phyloP scores from a whole-genome alignment of 2,797 vertebrate genomes.

The Poecilia picta region DNA sequence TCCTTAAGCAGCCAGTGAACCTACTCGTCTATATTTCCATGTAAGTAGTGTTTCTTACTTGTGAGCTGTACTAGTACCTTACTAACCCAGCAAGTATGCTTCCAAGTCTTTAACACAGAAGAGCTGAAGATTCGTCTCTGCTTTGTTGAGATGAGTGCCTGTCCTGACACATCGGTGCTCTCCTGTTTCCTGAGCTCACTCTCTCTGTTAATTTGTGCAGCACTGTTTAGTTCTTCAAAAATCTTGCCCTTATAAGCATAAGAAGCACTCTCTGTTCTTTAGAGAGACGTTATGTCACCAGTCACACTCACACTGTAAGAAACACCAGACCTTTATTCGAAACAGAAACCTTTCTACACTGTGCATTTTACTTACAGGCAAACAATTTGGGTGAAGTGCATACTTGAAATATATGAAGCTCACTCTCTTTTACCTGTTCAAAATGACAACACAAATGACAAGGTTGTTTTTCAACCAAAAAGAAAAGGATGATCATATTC shows the following conservation, averaged over 20 bases:
- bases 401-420: slow-evolving; percentile 26
- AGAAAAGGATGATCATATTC: slow-evolving; percentile 50
- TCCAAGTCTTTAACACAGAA: slow-evolving; percentile 10
- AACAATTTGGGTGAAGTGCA: slow-evolving; percentile 59
- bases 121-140: not conserved
- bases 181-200: slow-evolving; percentile 19
- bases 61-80: not conserved
- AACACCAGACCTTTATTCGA: slow-evolving; percentile 69
- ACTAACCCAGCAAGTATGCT: slow-evolving; percentile 17
- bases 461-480: not conserved
- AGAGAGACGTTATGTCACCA: slow-evolving; percentile 43
- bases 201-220: slow-evolving; percentile 30
- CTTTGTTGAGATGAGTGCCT: slow-evolving; percentile 6
- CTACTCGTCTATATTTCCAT: not conserved
- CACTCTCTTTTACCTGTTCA: not conserved
- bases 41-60: not conserved
- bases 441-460: not conserved
- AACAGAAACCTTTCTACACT: slow-evolving; percentile 41
- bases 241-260: slow-evolving; percentile 76
- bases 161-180: slow-evolving; percentile 9
- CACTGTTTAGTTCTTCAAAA: slow-evolving; percentile 51
- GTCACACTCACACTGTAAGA: slow-evolving; percentile 41
- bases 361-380: slow-evolving; percentile 19
- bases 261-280: slow-evolving; percentile 26
- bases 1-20: slow-evolving; percentile 44